These are phyloP conservation scores for Tapera naevia DNA, from an alignment of 2,797 vertebrate species.

Conservation along the genomic window DNA sequence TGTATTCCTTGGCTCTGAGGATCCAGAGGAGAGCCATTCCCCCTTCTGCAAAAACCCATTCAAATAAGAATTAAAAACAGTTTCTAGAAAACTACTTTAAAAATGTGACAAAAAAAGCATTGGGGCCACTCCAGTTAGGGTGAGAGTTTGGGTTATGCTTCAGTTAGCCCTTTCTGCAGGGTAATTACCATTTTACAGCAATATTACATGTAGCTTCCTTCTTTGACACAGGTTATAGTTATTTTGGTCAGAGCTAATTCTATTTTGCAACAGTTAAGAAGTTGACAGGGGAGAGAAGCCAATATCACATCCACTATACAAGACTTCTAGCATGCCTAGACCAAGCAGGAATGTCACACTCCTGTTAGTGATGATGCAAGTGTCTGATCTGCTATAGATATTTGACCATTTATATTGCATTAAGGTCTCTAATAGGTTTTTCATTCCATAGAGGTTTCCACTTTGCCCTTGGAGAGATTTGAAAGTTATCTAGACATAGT, in stretches of 20 bases:
- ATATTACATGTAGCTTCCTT: not conserved
- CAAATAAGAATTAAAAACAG: not conserved
- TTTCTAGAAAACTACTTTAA: not conserved
- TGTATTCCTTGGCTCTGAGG: not conserved
- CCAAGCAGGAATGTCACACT: not conserved
- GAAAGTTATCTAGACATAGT: not conserved
- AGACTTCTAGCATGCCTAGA: not conserved
- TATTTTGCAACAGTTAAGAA: not conserved
- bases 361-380: not conserved
- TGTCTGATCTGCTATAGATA: not conserved
- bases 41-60: not conserved
- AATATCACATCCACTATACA: not conserved
- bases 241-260: not conserved
- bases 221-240: fast-evolving
- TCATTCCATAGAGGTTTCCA: not conserved
- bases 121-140: not conserved
- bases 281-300: not conserved
- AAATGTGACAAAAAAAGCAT: not conserved
- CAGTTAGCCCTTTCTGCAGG: not conserved
- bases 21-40: not conserved
- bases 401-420: not conserved
- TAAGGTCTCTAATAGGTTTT: no score
- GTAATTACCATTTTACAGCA: not conserved
- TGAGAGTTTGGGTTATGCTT: not conserved
- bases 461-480: not conserved